These are phyloP conservation scores for Metallyticus violacea DNA, from an alignment of 2,888 invertebrate genomes.

Conservation along the genomic window DNA sequence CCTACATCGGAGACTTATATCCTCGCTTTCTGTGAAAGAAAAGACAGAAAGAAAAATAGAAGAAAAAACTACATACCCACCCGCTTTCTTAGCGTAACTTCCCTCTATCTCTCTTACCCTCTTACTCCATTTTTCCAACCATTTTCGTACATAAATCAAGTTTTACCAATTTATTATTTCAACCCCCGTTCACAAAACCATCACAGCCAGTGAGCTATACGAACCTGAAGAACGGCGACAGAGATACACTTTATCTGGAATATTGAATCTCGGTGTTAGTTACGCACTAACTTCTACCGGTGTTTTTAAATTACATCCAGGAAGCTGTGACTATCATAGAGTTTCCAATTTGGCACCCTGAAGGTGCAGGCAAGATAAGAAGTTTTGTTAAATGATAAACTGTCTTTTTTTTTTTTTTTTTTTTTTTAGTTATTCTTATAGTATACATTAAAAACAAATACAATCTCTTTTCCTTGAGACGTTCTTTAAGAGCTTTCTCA, in stretches of 20 bases:
- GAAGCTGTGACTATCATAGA: background rate
- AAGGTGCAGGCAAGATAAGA: background rate
- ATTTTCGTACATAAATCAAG: conserved; percentile 19
- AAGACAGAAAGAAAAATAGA: background rate
- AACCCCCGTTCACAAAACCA: background rate
- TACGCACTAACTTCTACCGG: background rate
- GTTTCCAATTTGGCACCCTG: background rate
- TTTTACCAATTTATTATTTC: background rate
- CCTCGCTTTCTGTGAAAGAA: background rate
- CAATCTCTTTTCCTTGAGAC: too few relatives aligned
- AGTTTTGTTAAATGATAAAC: background rate
- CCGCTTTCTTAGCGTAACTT: background rate
- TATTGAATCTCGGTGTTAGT: background rate
- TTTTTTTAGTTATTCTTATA: too few relatives aligned
- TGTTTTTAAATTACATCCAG: background rate
- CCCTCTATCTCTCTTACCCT: background rate
- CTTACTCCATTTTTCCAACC: background rate
- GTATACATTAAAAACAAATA: too few relatives aligned
- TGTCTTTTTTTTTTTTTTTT: too few relatives aligned
- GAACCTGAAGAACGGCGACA: background rate
- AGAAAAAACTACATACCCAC: background rate
- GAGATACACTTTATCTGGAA: background rate
- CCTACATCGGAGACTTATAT: background rate
- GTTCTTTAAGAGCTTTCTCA: too few relatives aligned
- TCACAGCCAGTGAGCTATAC: background rate